Percentiles rank a stretch among this genome's conserved stretches.
Conservation (phyloP, 2,888 invertebrate species). For the Clunio marinus region DNA sequence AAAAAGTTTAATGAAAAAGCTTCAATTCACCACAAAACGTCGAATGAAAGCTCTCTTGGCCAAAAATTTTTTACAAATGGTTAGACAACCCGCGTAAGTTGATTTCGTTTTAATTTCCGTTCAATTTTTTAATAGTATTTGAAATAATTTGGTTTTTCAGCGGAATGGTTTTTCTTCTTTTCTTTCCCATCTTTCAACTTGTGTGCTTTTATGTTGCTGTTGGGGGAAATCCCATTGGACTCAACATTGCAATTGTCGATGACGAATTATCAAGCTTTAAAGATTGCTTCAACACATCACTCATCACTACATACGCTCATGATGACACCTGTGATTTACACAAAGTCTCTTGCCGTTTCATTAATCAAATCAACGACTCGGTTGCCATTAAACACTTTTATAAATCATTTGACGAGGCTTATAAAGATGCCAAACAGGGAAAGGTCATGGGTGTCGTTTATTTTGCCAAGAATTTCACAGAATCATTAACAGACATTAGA, state of each 20-base stretch:
- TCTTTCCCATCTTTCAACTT: constrained; percentile 78
- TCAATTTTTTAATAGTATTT: background rate
- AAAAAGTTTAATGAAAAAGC: constrained; percentile 40
- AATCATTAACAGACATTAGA: constrained; percentile 57
- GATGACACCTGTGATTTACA: constrained; percentile 54
- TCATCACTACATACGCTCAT: constrained; percentile 49
- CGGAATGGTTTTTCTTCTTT: constrained; percentile 72
- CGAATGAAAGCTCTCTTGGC: constrained; percentile 62
- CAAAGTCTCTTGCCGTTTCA: constrained; percentile 60
- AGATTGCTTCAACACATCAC: constrained; percentile 49
- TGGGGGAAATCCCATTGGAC: constrained; percentile 68
- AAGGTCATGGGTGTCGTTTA: constrained; percentile 62
- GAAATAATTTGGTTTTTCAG: constrained; percentile 54
- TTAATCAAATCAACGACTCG: constrained; percentile 57
- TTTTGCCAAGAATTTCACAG: constrained; percentile 69
- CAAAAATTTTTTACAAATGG: constrained; percentile 66
- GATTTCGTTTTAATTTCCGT: too few species aligned
- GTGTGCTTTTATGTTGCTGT: constrained; percentile 75
- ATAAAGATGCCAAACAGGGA: constrained; percentile 55
- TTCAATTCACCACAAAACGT: constrained; percentile 50
- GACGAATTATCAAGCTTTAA: constrained; percentile 60
- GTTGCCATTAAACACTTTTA: constrained; percentile 57
- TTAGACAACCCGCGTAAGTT: constrained; percentile 66
- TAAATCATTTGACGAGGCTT: constrained; percentile 54
- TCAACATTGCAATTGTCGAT: constrained; percentile 74